Percentiles rank a stretch among this genome's conserved stretches.
Conservation (phyloP, 2,888 invertebrate species). For the Sphecodes monilicornis region DNA sequence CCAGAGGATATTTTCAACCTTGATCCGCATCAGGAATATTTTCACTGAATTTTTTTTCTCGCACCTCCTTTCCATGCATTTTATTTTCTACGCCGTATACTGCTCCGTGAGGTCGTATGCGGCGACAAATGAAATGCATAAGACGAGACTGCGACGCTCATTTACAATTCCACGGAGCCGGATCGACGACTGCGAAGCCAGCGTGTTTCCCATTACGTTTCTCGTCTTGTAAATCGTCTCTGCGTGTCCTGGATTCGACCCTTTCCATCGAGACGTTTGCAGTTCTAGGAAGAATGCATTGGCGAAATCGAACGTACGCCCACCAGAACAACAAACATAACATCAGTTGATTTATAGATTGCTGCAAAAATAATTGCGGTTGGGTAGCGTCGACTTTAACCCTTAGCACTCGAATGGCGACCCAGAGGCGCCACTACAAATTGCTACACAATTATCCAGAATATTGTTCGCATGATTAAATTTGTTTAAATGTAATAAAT, state of each 20-base stretch:
- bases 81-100: not conserved
- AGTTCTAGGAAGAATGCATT: not conserved
- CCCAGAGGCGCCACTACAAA: too few species aligned
- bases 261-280: slow-evolving; percentile 12
- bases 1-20: not conserved
- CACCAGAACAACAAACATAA: not conserved
- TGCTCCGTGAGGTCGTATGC: not conserved
- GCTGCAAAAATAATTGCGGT: not conserved
- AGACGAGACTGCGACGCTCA: slow-evolving; percentile 57
- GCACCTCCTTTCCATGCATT: not conserved
- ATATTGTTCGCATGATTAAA: too few species aligned
- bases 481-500: too few species aligned
- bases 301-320: not conserved
- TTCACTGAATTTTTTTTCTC: slow-evolving; percentile 16
- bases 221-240: slow-evolving; percentile 31
- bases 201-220: slow-evolving; percentile 70
- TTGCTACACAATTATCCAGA: too few species aligned
- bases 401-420: too few species aligned
- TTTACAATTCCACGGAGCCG: slow-evolving; percentile 71
- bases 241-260: slow-evolving; percentile 22
- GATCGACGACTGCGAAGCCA: slow-evolving; percentile 67
- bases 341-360: not conserved
- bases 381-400: too few species aligned
- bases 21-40: not conserved
- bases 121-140: slow-evolving; percentile 68